Evolutionary conservation across 2,113 vertebrate species (phyloP).

Genomic region (Shinisaurus crocodilurus): DNA sequence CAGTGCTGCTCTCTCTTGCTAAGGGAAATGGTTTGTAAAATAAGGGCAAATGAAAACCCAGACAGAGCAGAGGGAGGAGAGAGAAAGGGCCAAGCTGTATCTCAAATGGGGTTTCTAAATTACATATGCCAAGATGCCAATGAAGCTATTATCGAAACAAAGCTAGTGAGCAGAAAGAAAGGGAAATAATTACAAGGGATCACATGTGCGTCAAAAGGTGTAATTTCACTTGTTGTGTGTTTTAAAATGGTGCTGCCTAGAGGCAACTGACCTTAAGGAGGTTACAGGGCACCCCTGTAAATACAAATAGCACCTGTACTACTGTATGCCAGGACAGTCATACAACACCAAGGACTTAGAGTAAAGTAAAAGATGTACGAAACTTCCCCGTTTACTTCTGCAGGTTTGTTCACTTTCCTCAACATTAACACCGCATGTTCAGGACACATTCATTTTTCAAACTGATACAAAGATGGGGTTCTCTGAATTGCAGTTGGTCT

Average conservation of each 20-base stretch:
- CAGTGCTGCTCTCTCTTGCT: conserved; percentile 36
- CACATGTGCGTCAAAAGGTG: conserved; percentile 51
- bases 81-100: conserved; percentile 24
- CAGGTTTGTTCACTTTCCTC: background rate
- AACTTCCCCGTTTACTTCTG: background rate
- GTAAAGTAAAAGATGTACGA: background rate
- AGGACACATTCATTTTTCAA: background rate
- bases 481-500: background rate
- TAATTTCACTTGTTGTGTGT: conserved; percentile 31
- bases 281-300: background rate
- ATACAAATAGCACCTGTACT: background rate
- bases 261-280: conserved; percentile 8
- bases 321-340: background rate
- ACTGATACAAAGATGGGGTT: background rate
- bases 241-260: conserved; percentile 9
- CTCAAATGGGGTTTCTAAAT: conserved; percentile 57
- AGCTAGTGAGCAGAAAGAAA: conserved; percentile 50
- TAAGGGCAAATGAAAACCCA: conserved; percentile 57
- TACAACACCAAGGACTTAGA: background rate
- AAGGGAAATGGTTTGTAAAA: conserved; percentile 62
- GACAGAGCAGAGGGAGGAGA: conserved; percentile 25
- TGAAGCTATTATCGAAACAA: conserved; percentile 68
- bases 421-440: background rate
- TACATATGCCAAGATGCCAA: conserved; percentile 26
- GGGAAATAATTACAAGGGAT: conserved; percentile 63